phyloP scores from a whole-genome alignment of 1,140 invertebrate species.

The Aricia agestis region DNA sequence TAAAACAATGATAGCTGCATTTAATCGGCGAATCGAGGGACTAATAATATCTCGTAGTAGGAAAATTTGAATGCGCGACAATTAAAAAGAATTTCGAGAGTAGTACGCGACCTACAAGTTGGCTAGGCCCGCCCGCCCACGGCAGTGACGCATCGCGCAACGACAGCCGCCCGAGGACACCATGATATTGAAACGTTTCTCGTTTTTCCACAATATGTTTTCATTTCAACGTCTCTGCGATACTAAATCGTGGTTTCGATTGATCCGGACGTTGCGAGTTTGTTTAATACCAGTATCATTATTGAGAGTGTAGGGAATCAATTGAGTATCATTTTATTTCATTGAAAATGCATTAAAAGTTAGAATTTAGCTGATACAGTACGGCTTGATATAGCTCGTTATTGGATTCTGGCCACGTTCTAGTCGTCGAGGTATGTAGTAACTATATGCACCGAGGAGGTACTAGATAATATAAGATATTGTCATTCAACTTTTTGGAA shows the following conservation, averaged over 20 bases:
- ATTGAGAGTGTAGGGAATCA: too few relatives aligned
- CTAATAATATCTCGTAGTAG: constrained; percentile 28
- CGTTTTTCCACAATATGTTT: neutral
- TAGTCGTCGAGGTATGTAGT: too few relatives aligned
- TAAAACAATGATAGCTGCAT: constrained; percentile 28
- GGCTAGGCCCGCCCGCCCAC: constrained; percentile 35
- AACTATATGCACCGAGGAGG: too few relatives aligned
- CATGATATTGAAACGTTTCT: constrained; percentile 23
- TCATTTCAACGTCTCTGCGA: neutral
- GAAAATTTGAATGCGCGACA: constrained; percentile 23
- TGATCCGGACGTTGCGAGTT: neutral
- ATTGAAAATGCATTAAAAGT: too few relatives aligned
- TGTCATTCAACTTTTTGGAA: too few relatives aligned
- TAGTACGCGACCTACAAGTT: constrained; percentile 34
- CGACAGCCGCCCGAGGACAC: constrained; percentile 33
- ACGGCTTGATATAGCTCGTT: too few relatives aligned
- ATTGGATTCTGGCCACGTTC: too few relatives aligned
- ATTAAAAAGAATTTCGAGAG: constrained; percentile 17
- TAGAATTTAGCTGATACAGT: too few relatives aligned
- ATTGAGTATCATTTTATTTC: too few relatives aligned
- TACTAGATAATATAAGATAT: too few relatives aligned
- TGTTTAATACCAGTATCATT: neutral
- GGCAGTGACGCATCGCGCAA: constrained; percentile 36
- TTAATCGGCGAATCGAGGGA: constrained; percentile 18
- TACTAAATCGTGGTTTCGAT: neutral